Evolutionary conservation across 2,888 invertebrate genomes (phyloP).

Genomic region (Bhutanitis thaidina): DNA sequence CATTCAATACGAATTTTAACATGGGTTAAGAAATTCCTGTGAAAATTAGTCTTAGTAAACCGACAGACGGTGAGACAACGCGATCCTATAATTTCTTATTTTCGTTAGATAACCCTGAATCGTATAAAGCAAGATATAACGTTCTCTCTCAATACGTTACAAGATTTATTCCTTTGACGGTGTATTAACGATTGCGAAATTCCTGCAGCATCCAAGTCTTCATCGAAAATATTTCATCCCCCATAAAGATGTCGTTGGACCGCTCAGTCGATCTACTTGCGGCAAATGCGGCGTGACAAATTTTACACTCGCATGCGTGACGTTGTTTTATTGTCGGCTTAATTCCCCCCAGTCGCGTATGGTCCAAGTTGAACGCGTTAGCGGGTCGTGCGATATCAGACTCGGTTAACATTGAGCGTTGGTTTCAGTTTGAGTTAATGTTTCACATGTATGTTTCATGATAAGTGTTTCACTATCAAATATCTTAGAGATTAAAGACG

Average conservation of each 20-base stretch:
- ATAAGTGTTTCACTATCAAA: too few species aligned
- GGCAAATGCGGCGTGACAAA: constrained; percentile 58
- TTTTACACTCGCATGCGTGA: constrained; percentile 48
- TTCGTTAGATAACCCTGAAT: too few species aligned
- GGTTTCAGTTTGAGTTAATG: too few species aligned
- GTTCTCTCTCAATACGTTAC: not conserved
- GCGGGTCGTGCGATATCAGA: not conserved
- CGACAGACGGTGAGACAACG: too few species aligned
- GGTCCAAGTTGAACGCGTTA: constrained; percentile 20
- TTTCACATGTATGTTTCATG: too few species aligned
- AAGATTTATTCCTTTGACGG: constrained; percentile 1
- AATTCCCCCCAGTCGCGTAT: constrained; percentile 34
- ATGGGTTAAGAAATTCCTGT: too few species aligned
- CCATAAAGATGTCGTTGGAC: constrained; percentile 30
- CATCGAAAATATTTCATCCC: constrained; percentile 23
- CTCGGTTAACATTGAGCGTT: too few species aligned
- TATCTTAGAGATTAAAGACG: too few species aligned
- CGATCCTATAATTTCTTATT: too few species aligned
- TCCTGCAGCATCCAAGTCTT: not conserved
- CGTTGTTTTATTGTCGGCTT: constrained; percentile 61
- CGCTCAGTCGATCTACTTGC: constrained; percentile 35
- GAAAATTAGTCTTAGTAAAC: too few species aligned
- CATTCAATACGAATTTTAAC: too few species aligned
- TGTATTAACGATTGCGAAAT: not conserved
- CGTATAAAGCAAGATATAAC: not conserved